Conservation (phyloP, 2,113 vertebrate genomes). For the Lamprotornis superbus region DNA sequence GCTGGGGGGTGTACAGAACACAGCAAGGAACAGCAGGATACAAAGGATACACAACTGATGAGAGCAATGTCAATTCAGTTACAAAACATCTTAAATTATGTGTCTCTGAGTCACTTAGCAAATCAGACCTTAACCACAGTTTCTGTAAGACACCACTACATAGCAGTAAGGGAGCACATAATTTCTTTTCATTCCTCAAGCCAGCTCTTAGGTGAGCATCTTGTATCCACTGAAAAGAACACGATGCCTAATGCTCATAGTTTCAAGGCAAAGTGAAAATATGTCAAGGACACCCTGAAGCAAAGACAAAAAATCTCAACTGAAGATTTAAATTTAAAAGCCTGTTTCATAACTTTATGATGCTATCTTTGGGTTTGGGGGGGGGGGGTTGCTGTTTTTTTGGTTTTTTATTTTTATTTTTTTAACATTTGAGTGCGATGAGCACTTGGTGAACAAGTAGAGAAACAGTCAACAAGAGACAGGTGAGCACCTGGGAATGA, state of each 20-base stretch:
- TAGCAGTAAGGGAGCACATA: neutral
- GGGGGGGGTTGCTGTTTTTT: no score
- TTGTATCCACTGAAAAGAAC: neutral
- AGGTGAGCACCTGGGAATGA: neutral
- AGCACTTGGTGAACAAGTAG: neutral
- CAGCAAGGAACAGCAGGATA: neutral
- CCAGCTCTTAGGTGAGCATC: neutral
- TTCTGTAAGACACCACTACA: neutral
- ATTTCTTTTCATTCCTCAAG: neutral
- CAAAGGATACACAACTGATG: neutral
- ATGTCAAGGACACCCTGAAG: neutral
- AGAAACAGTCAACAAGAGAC: neutral
- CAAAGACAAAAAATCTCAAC: neutral
- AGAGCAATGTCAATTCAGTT: neutral
- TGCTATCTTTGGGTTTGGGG: neutral
- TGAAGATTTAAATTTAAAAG: neutral
- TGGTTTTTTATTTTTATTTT: neutral
- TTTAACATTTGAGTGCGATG: neutral
- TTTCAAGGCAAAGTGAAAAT: neutral
- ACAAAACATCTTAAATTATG: neutral
- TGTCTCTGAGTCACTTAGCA: neutral
- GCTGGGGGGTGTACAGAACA: neutral
- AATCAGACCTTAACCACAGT: neutral
- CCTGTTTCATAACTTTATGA: neutral
- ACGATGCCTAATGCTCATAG: neutral